These are phyloP conservation scores for Amphipyra berbera DNA, from an alignment of 2,888 invertebrate species.

Conservation along the genomic window DNA sequence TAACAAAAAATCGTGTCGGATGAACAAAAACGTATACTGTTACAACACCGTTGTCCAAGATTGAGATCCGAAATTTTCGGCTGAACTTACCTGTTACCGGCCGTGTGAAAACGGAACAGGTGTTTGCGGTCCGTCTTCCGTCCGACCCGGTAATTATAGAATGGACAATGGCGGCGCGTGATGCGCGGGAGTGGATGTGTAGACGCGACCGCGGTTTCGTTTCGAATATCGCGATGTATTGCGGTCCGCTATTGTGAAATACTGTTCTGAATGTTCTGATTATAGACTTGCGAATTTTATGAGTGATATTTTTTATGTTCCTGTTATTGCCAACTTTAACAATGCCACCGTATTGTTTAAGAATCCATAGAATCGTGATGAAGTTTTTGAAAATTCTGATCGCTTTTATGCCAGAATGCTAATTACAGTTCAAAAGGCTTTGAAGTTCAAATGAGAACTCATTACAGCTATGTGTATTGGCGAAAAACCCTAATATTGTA, in stretches of 20 bases:
- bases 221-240: constrained; percentile 38
- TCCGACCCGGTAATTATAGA: constrained; percentile 82
- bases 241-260: constrained; percentile 53
- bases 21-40: constrained; percentile 83
- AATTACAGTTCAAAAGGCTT: constrained; percentile 9
- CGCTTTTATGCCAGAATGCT: neutral
- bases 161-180: constrained; percentile 80
- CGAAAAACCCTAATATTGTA: too few relatives aligned
- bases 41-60: constrained; percentile 75
- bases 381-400: constrained; percentile 3
- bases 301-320: constrained; percentile 40
- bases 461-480: neutral
- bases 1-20: constrained; percentile 59
- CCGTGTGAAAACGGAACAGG: constrained; percentile 89
- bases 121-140: constrained; percentile 78
- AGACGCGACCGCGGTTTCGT: constrained; percentile 57
- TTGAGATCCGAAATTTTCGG: constrained; percentile 65
- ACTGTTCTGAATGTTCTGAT: constrained; percentile 55
- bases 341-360: constrained; percentile 25
- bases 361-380: constrained; percentile 11
- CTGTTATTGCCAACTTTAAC: constrained; percentile 15
- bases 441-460: constrained; percentile 1
- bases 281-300: constrained; percentile 41
- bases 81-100: constrained; percentile 80
- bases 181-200: constrained; percentile 77